These are phyloP conservation scores for Empidonax traillii DNA, from an alignment of 2,113 vertebrate genomes.

Conservation along the genomic window DNA sequence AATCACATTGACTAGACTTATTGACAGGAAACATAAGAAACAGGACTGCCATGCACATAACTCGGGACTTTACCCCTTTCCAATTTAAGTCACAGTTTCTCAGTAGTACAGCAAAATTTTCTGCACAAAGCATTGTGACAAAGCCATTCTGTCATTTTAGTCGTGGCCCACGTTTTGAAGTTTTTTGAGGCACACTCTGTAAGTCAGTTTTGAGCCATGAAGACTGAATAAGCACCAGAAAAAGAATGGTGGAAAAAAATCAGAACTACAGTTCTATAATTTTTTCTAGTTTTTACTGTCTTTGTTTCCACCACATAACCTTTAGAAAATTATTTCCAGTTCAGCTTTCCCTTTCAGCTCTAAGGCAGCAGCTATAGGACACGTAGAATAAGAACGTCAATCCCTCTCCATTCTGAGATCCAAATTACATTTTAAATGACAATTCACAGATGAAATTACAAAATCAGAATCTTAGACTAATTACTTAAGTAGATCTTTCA, in stretches of 20 bases:
- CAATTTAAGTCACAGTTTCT: neutral
- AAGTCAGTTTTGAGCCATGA: neutral
- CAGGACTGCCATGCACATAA: neutral
- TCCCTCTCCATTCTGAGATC: neutral
- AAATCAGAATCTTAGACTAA: neutral
- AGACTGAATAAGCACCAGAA: neutral
- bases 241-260: neutral
- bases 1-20: neutral
- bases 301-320: neutral
- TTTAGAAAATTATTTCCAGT: neutral
- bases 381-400: neutral
- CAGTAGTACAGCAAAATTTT: neutral
- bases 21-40: neutral
- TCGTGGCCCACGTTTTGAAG: neutral
- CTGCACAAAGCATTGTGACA: neutral
- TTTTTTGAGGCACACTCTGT: neutral
- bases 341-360: neutral
- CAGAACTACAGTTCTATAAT: neutral
- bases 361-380: neutral
- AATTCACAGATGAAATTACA: neutral
- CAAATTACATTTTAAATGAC: neutral
- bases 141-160: neutral
- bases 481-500: neutral
- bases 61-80: neutral
- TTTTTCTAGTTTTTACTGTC: neutral